Evolutionary conservation across 23 tunicate species (phyloP).

Genomic region (Styela clava): DNA sequence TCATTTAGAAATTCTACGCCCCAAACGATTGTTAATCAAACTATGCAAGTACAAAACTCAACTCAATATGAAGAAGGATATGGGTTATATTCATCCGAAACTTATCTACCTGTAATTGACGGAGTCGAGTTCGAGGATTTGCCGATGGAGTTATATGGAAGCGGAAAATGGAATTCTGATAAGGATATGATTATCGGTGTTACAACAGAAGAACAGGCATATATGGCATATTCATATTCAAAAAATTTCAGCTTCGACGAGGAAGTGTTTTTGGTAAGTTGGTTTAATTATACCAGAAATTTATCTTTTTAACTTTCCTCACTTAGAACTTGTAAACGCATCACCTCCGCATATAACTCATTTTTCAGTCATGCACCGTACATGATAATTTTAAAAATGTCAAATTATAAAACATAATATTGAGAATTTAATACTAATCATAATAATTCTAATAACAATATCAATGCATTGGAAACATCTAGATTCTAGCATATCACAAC

Average conservation of each 20-base stretch:
- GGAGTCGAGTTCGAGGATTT: constrained; percentile 65
- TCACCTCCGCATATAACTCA: too few relatives aligned
- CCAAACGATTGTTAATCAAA: neutral
- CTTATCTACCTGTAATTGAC: constrained; percentile 80
- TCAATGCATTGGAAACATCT: too few relatives aligned
- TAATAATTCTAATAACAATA: too few relatives aligned
- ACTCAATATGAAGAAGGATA: neutral
- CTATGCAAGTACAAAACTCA: neutral
- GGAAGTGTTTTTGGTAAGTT: neutral
- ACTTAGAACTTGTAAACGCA: too few relatives aligned
- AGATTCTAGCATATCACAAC: too few relatives aligned
- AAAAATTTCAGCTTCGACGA: neutral
- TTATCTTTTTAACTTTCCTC: too few relatives aligned
- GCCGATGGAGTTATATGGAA: constrained; percentile 48
- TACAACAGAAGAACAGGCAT: constrained; percentile 41
- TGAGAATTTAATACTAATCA: too few relatives aligned
- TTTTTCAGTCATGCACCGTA: too few relatives aligned
- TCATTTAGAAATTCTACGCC: neutral
- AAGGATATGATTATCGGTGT: constrained; percentile 55
- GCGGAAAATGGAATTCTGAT: constrained; percentile 64
- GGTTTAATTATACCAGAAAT: too few relatives aligned
- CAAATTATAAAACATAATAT: too few relatives aligned
- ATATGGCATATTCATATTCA: constrained; percentile 7
- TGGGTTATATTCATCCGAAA: constrained; percentile 28
- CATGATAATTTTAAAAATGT: too few relatives aligned